These are phyloP conservation scores for Spilarctia lutea DNA, from an alignment of 2,888 invertebrate genomes.

Conservation along the genomic window DNA sequence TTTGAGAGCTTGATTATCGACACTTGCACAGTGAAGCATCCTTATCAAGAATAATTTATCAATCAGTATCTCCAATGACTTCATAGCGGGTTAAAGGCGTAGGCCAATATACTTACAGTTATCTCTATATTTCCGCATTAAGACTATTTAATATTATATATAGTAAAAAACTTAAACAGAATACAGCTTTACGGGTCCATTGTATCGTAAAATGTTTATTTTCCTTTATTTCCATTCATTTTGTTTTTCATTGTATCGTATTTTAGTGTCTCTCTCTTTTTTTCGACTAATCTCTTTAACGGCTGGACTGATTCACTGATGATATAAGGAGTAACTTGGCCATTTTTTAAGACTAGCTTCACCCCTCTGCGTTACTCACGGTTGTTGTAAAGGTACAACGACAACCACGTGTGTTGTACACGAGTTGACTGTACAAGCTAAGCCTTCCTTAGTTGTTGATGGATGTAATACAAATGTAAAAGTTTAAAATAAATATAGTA, in stretches of 20 bases:
- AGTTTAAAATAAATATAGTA: not conserved
- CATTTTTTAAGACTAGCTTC: too few relatives aligned
- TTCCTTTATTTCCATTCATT: too few relatives aligned
- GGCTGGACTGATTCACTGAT: too few relatives aligned
- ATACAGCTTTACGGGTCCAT: not conserved
- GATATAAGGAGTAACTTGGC: too few relatives aligned
- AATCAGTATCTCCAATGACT: not conserved
- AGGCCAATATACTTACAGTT: not conserved
- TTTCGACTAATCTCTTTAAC: too few relatives aligned
- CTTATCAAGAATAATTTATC: slow-evolving; percentile 2
- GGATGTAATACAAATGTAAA: not conserved
- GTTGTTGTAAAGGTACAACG: too few relatives aligned
- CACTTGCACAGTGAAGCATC: not conserved
- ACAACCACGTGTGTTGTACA: too few relatives aligned
- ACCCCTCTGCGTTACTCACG: too few relatives aligned
- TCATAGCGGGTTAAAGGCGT: slow-evolving; percentile 1
- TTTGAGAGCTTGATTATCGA: not conserved
- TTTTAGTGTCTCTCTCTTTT: too few relatives aligned
- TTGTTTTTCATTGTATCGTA: not conserved
- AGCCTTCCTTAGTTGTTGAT: not conserved
- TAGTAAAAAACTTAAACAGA: not conserved
- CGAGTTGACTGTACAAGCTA: not conserved
- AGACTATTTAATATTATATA: not conserved
- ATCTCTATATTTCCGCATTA: not conserved
- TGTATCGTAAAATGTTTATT: not conserved